Evolutionary conservation across 2,113 vertebrate genomes (phyloP), one percentile per base, ranked within the genome.

Genomic region (Symphodus melops): DNA sequence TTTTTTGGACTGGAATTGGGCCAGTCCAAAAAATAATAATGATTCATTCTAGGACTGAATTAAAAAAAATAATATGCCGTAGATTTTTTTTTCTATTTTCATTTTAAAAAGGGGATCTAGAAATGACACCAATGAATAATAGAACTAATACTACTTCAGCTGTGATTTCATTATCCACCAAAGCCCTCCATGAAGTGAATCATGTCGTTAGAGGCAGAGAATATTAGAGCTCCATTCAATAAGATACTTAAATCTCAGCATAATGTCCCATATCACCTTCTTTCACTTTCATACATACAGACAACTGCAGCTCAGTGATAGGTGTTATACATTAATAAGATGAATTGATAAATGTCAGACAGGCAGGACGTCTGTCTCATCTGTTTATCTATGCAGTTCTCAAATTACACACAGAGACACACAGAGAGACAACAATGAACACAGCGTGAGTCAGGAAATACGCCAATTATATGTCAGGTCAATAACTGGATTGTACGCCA

Each of bases 401-500:
- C 49, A 62, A 42, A 70, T 78, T 52, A 68, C 42, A 70, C 33
- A 62, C 46, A 63, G 66, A 65, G 36, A 33, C 37, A 75, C 37
- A 60, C 42, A 25, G 2, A 23, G 46, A 33, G 51, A 20, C 13
- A 56, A 37, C 60, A 10, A 28, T n/a, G 57, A 64, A 16, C 61
- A 10, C 0, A 20, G 16, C 9, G 14, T 11, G 21, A 76, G 60
- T 74, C 48, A 49, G 12, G 21, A 75, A 28, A 21, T 20, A 39
- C 72, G 58, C 64, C 37, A 37, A 44, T 83, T 72, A 82, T 67
- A 37, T 1, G 21, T 0, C 11, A 37, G 76, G 57, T 79, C 37
- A 73, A 79, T 76, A 81, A 73, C 44, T 75, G 54, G 42, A 70
- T 76, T 71, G 63, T 46, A 75, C 53, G 51, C 48, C 37, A 55